phyloP scores from a whole-genome alignment of 1,140 invertebrate species.

The Steinernema feltiae region DNA sequence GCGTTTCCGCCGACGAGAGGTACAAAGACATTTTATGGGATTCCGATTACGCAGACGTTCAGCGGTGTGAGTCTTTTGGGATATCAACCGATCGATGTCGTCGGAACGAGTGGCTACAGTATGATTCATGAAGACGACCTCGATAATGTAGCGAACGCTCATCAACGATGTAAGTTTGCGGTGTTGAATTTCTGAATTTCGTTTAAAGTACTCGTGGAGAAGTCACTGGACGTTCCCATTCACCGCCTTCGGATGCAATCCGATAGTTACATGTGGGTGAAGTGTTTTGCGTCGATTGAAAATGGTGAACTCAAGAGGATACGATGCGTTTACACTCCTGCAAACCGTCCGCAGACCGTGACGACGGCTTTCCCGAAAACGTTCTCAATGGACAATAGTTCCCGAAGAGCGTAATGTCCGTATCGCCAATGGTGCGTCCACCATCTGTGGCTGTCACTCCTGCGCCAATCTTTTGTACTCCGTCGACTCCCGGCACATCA shows the following conservation, averaged over 20 bases:
- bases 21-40: neutral
- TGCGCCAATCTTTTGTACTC: neutral
- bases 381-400: neutral
- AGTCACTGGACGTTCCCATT: neutral
- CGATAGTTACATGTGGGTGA: neutral
- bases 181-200: neutral
- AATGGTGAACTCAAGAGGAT: neutral
- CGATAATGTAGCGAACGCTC: neutral
- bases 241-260: neutral
- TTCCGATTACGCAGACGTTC: neutral
- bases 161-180: neutral
- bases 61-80: neutral
- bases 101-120: neutral
- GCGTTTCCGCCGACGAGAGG: neutral
- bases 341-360: neutral
- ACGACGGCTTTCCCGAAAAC: neutral
- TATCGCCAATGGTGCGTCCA: neutral
- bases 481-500: neutral
- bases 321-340: slow-evolving; percentile 3
- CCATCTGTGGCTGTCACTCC: neutral
- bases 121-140: neutral
- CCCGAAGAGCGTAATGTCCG: neutral
- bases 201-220: neutral
- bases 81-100: neutral
- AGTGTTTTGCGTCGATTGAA: neutral